These are phyloP conservation scores for Neoarius graeffei DNA, from an alignment of 2,113 vertebrate species.

Conservation along the genomic window DNA sequence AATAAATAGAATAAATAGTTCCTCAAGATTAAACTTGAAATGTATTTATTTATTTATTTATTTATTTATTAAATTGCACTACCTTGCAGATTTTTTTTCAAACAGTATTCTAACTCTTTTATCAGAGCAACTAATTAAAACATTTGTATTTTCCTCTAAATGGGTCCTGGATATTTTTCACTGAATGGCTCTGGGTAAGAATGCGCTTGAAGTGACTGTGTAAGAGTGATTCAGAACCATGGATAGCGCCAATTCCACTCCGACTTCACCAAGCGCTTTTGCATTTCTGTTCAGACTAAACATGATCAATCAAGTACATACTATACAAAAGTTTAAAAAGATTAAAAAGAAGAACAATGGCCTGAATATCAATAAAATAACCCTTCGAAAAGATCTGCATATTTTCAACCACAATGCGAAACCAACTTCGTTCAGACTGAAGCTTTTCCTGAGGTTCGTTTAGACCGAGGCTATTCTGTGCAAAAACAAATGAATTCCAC, in stretches of 20 bases:
- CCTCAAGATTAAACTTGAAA: neutral
- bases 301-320: neutral
- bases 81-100: neutral
- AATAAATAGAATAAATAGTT: too few relatives aligned
- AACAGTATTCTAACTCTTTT: neutral
- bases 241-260: slow-evolving; percentile 48
- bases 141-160: neutral
- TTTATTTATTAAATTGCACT: neutral
- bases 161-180: neutral
- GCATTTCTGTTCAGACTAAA: neutral
- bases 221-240: slow-evolving; percentile 50
- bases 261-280: neutral
- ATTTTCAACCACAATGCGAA: neutral
- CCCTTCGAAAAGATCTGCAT: neutral
- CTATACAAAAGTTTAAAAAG: neutral
- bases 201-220: neutral
- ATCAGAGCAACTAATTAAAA: neutral
- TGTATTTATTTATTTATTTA: too few relatives aligned
- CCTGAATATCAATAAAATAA: neutral
- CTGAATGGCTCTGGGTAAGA: neutral
- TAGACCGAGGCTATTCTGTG: neutral
- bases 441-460: neutral
- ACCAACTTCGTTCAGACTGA: neutral
- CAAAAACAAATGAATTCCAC: neutral
- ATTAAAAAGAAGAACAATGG: neutral